Percentiles rank a stretch among this genome's conserved stretches.
Conservation (phyloP, 2,113 vertebrate genomes). For the Pundamilia nyererei region DNA sequence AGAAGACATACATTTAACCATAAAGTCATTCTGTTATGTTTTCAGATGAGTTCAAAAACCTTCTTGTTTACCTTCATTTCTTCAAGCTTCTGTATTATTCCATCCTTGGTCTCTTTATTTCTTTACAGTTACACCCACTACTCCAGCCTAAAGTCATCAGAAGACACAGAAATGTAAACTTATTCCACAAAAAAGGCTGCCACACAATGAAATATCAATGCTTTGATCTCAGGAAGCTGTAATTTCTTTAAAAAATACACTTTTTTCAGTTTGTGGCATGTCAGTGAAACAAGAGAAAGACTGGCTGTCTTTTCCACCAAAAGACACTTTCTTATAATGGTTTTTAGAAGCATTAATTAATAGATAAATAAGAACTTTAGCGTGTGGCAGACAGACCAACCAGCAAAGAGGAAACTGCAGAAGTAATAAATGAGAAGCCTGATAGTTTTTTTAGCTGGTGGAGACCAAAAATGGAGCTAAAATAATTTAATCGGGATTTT, state of each 20-base stretch:
- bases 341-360: not conserved
- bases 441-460: not conserved
- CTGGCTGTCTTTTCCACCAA: not conserved
- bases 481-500: not conserved
- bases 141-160: not conserved
- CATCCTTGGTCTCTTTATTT: not conserved
- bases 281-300: not conserved
- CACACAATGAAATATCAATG: not conserved
- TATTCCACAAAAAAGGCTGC: not conserved
- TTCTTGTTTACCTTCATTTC: not conserved
- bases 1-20: not conserved
- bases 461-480: not conserved
- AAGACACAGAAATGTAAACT: not conserved
- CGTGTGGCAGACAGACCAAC: not conserved
- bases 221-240: not conserved
- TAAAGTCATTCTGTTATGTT: too few relatives aligned
- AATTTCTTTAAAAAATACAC: not conserved
- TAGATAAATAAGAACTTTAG: not conserved
- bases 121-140: not conserved
- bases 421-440: not conserved
- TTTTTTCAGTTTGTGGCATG: rapidly evolving
- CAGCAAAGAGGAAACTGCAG: not conserved
- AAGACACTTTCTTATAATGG: rapidly evolving
- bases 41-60: not conserved
- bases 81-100: not conserved